Conservation (phyloP, 1,140 invertebrate genomes). For the Leguminivora glycinivorella region DNA sequence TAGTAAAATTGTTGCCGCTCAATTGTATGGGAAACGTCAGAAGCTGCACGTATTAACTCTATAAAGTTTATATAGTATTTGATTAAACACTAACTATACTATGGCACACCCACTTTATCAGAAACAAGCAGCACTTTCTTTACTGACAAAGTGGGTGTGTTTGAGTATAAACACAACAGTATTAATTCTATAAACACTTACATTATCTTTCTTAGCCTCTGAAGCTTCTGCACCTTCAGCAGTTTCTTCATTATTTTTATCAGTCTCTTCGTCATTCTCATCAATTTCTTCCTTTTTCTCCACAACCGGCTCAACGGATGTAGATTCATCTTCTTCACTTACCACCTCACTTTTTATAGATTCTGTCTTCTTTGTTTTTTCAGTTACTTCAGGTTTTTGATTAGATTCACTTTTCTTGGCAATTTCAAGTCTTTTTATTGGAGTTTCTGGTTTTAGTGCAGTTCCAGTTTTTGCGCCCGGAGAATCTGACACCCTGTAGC, state of each 20-base stretch:
- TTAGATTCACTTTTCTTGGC: neutral
- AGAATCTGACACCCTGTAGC: neutral
- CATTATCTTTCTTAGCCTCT: constrained; percentile 15
- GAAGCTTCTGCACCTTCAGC: neutral
- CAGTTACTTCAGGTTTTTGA: neutral
- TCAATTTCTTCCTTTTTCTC: neutral
- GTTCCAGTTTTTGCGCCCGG: neutral
- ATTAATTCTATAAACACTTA: neutral
- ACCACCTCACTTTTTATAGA: neutral
- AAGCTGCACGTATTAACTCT: no score
- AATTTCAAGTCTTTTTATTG: neutral
- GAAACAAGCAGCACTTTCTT: no score
- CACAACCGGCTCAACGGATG: neutral
- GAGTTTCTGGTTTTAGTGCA: neutral
- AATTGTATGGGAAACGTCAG: no score
- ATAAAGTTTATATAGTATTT: no score
- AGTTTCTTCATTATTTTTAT: neutral
- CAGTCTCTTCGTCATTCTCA: neutral
- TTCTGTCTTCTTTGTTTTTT: neutral
- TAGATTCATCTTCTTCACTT: neutral
- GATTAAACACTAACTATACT: neutral
- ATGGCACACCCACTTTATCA: neutral
- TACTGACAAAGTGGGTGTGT: no score
- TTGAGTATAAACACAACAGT: neutral
- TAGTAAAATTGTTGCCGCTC: no score